Conservation (phyloP, 1,140 invertebrate genomes). For the Habropoda laboriosa region DNA sequence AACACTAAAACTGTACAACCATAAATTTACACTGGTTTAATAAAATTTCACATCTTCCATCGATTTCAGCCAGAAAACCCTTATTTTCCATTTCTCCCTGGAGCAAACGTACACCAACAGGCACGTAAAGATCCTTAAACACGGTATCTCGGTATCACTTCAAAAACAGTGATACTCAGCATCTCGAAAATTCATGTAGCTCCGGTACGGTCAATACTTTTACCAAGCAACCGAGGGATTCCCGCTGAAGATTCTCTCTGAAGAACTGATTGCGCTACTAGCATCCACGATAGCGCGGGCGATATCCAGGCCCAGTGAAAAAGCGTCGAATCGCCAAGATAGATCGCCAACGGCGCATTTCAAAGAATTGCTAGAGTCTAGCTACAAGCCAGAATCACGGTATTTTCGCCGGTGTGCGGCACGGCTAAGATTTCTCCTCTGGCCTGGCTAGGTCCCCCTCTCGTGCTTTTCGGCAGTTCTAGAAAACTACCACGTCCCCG, state of each 20-base stretch:
- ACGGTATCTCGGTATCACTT: too few relatives aligned
- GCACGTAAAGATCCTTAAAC: too few relatives aligned
- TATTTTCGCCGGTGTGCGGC: not conserved
- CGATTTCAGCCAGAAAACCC: too few relatives aligned
- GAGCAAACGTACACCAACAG: too few relatives aligned
- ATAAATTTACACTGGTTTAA: too few relatives aligned
- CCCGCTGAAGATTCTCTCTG: too few relatives aligned
- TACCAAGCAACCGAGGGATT: not conserved
- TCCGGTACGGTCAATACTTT: not conserved
- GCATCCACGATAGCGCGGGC: not conserved
- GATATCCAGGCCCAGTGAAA: not conserved
- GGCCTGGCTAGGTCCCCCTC: not conserved
- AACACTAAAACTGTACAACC: too few relatives aligned
- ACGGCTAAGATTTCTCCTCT: conserved; percentile 31
- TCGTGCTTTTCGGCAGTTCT: conserved; percentile 38
- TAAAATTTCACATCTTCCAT: too few relatives aligned
- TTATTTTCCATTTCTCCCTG: too few relatives aligned
- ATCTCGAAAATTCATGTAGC: not conserved
- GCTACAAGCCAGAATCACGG: conserved; percentile 38
- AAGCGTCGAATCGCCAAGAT: conserved; percentile 28
- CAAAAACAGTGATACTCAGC: not conserved
- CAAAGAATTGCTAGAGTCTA: conserved; percentile 20
- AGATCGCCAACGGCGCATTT: conserved; percentile 27
- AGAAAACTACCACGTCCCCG: conserved; percentile 61
- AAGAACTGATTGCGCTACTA: not conserved